Evolutionary conservation across 2,113 vertebrate genomes (phyloP).

Genomic region (Thomomys bottae): DNA sequence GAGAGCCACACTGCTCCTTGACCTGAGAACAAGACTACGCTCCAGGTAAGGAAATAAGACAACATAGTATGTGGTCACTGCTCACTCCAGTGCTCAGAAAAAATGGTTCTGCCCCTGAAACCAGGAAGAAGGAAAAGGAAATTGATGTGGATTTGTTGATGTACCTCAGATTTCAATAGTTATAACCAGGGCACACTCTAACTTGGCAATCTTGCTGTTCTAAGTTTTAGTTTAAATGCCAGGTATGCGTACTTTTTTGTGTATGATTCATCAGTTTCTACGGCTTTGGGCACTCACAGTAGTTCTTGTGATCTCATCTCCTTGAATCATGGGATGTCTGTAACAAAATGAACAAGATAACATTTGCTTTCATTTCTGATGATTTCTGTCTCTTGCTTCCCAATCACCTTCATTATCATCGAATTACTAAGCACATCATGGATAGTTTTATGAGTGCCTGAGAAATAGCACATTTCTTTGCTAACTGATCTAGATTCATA

Average conservation of each 20-base stretch:
- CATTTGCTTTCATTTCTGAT: neutral
- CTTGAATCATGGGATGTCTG: neutral
- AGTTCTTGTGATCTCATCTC: neutral
- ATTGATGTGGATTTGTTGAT: neutral
- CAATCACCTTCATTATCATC: neutral
- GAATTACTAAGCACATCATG: neutral
- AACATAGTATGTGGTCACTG: neutral
- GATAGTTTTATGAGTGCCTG: neutral
- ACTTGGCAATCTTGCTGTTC: neutral
- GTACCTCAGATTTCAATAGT: neutral
- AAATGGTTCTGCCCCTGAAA: neutral
- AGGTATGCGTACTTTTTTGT: too few relatives aligned
- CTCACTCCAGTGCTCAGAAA: neutral
- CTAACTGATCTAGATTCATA: neutral
- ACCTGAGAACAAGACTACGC: neutral
- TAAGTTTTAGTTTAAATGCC: neutral
- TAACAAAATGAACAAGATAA: neutral
- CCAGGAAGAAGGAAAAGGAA: neutral
- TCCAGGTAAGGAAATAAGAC: neutral
- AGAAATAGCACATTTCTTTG: neutral
- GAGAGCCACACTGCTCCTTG: neutral
- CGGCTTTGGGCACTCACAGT: neutral
- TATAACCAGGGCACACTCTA: neutral
- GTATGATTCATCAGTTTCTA: neutral
- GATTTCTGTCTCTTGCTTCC: neutral